Percentiles rank a stretch among this genome's conserved stretches.
phyloP scores from a whole-genome alignment of 2,797 vertebrate genomes.

The Leptoclinus maculatus region DNA sequence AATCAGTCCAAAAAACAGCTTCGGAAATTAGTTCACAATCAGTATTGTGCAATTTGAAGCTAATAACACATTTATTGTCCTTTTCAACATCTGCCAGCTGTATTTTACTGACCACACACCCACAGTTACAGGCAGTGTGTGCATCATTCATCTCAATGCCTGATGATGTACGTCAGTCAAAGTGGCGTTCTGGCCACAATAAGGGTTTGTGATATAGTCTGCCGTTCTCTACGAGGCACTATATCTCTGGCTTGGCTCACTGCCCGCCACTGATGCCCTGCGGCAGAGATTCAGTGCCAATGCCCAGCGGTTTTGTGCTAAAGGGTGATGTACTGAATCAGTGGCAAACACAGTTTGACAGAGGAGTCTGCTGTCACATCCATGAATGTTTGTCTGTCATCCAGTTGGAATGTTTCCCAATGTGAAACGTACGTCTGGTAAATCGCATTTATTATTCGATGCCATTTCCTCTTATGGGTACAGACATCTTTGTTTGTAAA shows the following conservation, averaged over 20 bases:
- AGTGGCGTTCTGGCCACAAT: constrained; percentile 55
- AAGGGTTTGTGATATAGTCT: constrained; percentile 58
- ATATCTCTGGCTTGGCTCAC: constrained; percentile 55
- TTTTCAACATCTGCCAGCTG: background rate
- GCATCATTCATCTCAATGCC: constrained; percentile 23
- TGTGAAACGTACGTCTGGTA: constrained; percentile 34
- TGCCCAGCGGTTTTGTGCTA: constrained; percentile 20
- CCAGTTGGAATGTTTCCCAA: constrained; percentile 47
- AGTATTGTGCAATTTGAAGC: background rate
- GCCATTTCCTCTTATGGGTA: constrained; percentile 18
- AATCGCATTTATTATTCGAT: constrained; percentile 30
- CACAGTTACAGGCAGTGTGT: background rate
- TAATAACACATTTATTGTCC: background rate
- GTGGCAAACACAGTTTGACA: constrained; percentile 56
- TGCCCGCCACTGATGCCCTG: constrained; percentile 53
- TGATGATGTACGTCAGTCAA: constrained; percentile 49
- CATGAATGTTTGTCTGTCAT: constrained; percentile 46
- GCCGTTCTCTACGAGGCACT: constrained; percentile 29
- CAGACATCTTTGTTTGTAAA: constrained; percentile 35
- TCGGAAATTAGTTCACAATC: background rate
- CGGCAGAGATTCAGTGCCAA: constrained; percentile 37
- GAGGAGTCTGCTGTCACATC: constrained; percentile 52
- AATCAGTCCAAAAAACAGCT: background rate
- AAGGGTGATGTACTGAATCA: constrained; percentile 42
- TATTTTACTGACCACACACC: background rate